Evolutionary conservation across 1,140 invertebrate genomes (phyloP).

Genomic region (Cyphomyrmex costatus): DNA sequence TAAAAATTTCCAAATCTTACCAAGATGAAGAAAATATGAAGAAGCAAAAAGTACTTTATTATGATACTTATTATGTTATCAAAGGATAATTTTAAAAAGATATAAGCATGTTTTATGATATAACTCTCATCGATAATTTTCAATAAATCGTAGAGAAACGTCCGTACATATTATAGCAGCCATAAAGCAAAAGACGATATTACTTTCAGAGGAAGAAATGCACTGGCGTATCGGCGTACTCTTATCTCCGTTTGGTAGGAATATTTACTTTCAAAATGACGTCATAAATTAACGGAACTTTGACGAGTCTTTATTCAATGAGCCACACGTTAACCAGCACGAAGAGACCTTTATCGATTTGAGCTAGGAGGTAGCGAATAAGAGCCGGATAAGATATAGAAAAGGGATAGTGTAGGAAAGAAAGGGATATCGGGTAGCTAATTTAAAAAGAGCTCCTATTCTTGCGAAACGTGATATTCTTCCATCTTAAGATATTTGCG

Average conservation of each 20-base stretch:
- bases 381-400: conserved; percentile 31
- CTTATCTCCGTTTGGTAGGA: conserved; percentile 48
- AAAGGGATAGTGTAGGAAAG: conserved; percentile 14
- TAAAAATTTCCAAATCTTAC: background rate
- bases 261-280: conserved; percentile 57
- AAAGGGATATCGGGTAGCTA: conserved; percentile 38
- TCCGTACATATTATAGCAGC: background rate
- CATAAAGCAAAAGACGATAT: conserved; percentile 23
- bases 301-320: conserved; percentile 55
- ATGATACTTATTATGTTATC: no score
- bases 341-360: conserved; percentile 47
- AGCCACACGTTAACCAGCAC: conserved; percentile 46
- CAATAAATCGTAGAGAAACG: conserved; percentile 42
- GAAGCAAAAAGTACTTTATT: no score
- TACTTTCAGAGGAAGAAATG: conserved; percentile 24
- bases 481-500: conserved; percentile 55
- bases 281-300: conserved; percentile 52
- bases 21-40: background rate
- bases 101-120: background rate
- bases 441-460: conserved; percentile 70
- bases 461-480: conserved; percentile 73
- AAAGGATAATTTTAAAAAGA: background rate
- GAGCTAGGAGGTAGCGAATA: conserved; percentile 7
- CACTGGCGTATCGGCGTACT: conserved; percentile 23
- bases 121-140: background rate